phyloP scores from a whole-genome alignment of 2,888 invertebrate species.

The Tinea pellionella region DNA sequence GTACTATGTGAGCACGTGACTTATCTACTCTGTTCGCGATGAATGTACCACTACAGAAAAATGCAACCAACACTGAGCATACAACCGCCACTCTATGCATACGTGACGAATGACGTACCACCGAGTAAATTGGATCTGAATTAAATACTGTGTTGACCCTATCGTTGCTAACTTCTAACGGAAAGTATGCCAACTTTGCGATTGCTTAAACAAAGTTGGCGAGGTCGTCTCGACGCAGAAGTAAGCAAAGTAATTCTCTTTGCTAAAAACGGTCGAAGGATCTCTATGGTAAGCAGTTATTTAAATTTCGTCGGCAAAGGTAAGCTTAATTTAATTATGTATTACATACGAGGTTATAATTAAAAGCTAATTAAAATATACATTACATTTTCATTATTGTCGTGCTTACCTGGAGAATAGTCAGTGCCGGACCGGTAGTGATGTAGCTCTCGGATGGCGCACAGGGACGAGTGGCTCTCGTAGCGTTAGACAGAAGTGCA shows the following conservation, averaged over 20 bases:
- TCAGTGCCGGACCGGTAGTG: conserved; percentile 79
- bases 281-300: neutral
- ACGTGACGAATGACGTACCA: conserved; percentile 20
- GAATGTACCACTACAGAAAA: conserved; percentile 45
- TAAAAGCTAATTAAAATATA: neutral
- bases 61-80: conserved; percentile 19
- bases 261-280: neutral
- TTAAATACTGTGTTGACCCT: neutral
- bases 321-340: neutral
- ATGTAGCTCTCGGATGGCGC: conserved; percentile 81
- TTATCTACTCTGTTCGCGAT: conserved; percentile 43
- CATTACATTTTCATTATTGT: neutral
- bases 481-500: conserved; percentile 77
- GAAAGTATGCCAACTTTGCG: neutral
- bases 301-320: neutral
- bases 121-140: neutral
- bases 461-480: conserved; percentile 78
- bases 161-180: conserved; percentile 7
- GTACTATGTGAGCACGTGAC: conserved; percentile 37
- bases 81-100: conserved; percentile 23
- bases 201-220: neutral
- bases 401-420: conserved; percentile 72
- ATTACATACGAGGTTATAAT: neutral
- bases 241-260: conserved; percentile 9
- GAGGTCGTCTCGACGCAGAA: neutral